phyloP scores from a whole-genome alignment of 2,113 vertebrate genomes.

The Peromyscus leucopus region DNA sequence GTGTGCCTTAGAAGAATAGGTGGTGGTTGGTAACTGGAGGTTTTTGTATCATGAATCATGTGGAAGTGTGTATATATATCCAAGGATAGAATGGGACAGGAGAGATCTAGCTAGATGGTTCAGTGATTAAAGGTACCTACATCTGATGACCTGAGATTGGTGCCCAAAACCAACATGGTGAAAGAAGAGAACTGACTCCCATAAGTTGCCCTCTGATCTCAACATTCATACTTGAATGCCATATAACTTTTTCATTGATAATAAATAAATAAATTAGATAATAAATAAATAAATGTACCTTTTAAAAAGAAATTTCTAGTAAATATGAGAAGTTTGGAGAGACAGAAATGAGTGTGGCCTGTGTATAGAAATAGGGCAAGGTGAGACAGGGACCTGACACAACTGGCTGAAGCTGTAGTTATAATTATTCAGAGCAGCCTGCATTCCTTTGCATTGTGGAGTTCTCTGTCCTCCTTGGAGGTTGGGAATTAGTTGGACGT shows the following conservation, averaged over 20 bases:
- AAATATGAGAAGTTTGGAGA: background rate
- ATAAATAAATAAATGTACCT: background rate
- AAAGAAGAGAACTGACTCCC: background rate
- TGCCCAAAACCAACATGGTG: background rate
- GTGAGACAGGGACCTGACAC: background rate
- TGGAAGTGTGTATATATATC: background rate
- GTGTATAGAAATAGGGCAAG: background rate
- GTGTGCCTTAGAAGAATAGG: too few species aligned
- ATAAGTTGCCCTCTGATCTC: background rate
- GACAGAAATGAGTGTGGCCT: background rate
- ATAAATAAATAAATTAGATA: background rate
- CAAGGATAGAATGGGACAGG: background rate
- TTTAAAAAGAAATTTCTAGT: background rate
- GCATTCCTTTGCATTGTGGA: background rate
- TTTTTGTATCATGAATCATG: background rate
- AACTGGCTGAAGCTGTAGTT: background rate
- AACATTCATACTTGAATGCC: background rate
- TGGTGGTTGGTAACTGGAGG: background rate
- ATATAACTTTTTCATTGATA: too few species aligned
- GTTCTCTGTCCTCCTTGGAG: background rate
- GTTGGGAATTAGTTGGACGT: rapidly evolving
- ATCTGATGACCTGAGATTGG: background rate
- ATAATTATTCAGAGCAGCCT: background rate
- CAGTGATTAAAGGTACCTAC: background rate
- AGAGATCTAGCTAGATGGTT: background rate